These are phyloP conservation scores for Zaprionus bogoriensis DNA, from an alignment of 2,888 invertebrate genomes.

Conservation along the genomic window DNA sequence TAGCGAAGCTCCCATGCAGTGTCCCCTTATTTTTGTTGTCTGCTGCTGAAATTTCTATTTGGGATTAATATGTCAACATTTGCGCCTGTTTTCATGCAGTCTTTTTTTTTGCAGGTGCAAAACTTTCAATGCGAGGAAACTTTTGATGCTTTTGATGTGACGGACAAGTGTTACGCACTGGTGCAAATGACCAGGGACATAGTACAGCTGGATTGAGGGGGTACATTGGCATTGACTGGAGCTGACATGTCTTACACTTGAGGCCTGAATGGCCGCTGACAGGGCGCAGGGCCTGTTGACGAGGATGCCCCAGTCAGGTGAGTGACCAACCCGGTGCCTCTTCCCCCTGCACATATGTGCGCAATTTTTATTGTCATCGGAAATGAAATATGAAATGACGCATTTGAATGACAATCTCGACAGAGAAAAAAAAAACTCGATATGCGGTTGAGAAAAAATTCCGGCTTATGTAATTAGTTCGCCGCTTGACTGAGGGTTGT, in stretches of 20 bases:
- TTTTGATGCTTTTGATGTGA: slow-evolving; percentile 77
- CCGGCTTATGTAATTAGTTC: slow-evolving; percentile 63
- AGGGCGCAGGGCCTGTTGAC: slow-evolving; percentile 46
- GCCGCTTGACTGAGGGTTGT: slow-evolving; percentile 22
- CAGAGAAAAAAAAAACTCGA: slow-evolving; percentile 19
- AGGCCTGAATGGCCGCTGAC: slow-evolving; percentile 66
- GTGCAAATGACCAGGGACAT: slow-evolving; percentile 39
- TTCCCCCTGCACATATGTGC: slow-evolving; percentile 12
- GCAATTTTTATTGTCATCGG: slow-evolving; percentile 47
- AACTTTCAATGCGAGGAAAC: slow-evolving; percentile 59
- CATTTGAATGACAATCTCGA: slow-evolving; percentile 59
- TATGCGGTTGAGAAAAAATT: slow-evolving; percentile 14
- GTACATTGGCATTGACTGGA: slow-evolving; percentile 50
- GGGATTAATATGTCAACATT: slow-evolving; percentile 75
- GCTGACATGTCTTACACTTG: slow-evolving; percentile 73
- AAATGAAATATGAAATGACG: slow-evolving; percentile 47
- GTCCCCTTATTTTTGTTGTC: slow-evolving; percentile 20
- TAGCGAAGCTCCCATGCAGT: slow-evolving; percentile 11
- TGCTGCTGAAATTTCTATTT: slow-evolving; percentile 73
- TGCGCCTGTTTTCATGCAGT: slow-evolving; percentile 1
- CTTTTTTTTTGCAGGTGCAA: slow-evolving; percentile 63
- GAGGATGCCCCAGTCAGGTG: slow-evolving; percentile 42
- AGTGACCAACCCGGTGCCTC: not conserved
- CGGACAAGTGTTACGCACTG: slow-evolving; percentile 64
- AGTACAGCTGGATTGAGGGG: not conserved